Base-by-base conservation (phyloP, 2,888 invertebrate genomes). In the Agrotis puta region DNA sequence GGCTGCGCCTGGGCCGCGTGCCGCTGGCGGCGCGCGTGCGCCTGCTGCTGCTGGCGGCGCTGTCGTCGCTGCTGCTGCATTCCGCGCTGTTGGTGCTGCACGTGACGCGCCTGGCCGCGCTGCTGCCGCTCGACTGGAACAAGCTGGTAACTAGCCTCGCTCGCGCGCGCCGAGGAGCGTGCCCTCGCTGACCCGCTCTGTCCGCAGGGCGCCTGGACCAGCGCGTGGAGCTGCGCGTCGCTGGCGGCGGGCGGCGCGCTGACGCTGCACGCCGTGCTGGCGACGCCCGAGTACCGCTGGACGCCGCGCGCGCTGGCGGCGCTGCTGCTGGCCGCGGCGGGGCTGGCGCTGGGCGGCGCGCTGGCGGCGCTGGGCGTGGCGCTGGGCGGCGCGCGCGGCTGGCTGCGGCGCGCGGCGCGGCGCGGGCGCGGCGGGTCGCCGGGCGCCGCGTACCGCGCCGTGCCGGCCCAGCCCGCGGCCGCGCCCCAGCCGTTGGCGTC, bases 41-140 rank as follows among this genome's bases (percentile, higher is more conserved):
- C 64, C 88, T 92, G 85, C 90, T 95, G 90, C 91, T 91, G 89
- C 91, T 94, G 81, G 95, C 90, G 50, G 95, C 93, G 79, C 88
- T 94, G 67, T 88, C 91, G 22, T 92, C 95, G 73, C 85, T 89
- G 87, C 91, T 95, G 92, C 88, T 94, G 89, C 95, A 95, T 91
- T 83, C 85, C 43, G 88, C 90, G 88, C 90, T 93, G 87, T 88
- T 94, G 65, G 77, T 86, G 79, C 83, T 92, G 91, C 95, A 93
- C 86, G 88, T 96, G 51, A 88, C 95, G 79, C 90, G 93, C 39
- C 94, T 96, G 70, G 88, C 89, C 76, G 89, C 87, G 73, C 91
- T 95, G 85, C 91, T 96, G 92, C 95, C 96, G 75, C 88, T 96
- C 73, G 91, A 92, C 88, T 96, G 95, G 94, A 79, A 89, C 82